These are phyloP conservation scores for Anthoptus insignis DNA, from an alignment of 2,888 invertebrate species.

Conservation along the genomic window DNA sequence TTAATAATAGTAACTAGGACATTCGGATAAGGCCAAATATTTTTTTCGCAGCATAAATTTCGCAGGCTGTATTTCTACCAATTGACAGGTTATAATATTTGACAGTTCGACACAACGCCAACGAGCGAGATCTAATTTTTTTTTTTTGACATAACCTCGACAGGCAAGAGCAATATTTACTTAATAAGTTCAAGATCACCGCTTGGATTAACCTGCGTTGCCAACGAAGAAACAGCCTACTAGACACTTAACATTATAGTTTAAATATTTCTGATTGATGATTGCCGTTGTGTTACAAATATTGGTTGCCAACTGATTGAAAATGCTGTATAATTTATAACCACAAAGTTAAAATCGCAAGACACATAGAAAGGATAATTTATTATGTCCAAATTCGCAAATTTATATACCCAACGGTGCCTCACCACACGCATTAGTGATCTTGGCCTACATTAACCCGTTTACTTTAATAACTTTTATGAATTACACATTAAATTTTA, in stretches of 20 bases:
- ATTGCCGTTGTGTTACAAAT: too few relatives aligned
- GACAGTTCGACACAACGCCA: not conserved
- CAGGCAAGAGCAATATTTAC: too few relatives aligned
- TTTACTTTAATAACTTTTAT: constrained; percentile 12
- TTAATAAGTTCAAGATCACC: too few relatives aligned
- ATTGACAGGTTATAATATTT: constrained; percentile 4
- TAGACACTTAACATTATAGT: too few relatives aligned
- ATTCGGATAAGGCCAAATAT: not conserved
- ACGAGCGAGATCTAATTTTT: not conserved
- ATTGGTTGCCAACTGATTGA: too few relatives aligned
- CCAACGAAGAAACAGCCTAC: too few relatives aligned
- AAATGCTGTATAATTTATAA: too few relatives aligned
- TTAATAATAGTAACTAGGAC: constrained; percentile 1
- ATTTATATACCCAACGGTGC: constrained; percentile 6
- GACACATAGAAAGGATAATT: too few relatives aligned
- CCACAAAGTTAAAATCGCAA: too few relatives aligned
- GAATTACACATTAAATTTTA: not conserved
- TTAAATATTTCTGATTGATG: too few relatives aligned
- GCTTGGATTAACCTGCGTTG: too few relatives aligned
- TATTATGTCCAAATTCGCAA: constrained; percentile 3
- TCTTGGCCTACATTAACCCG: constrained; percentile 64
- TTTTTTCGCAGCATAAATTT: not conserved
- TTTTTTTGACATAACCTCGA: not conserved
- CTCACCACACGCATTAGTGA: constrained; percentile 45
- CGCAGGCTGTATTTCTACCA: not conserved